Evolutionary conservation across 1,140 invertebrate species (phyloP).

Genomic region (Drusus annulatus): DNA sequence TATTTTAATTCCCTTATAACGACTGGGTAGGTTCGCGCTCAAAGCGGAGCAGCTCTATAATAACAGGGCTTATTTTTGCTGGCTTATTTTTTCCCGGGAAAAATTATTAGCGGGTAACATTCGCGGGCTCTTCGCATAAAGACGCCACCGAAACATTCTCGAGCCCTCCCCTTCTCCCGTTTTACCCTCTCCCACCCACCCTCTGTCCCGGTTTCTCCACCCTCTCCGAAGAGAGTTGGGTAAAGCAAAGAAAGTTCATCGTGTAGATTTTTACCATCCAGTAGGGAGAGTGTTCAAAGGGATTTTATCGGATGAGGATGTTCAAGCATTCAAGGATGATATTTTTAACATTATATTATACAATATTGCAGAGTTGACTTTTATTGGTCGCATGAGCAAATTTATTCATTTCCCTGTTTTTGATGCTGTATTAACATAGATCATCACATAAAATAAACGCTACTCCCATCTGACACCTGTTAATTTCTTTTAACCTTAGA

Average conservation of each 20-base stretch:
- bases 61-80: constrained; percentile 36
- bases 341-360: neutral
- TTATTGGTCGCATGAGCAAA: too few relatives aligned
- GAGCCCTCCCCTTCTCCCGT: neutral
- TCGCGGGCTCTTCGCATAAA: constrained; percentile 37
- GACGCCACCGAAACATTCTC: constrained; percentile 19
- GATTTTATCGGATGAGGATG: constrained; percentile 26
- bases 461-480: too few relatives aligned
- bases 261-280: constrained; percentile 47
- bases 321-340: constrained; percentile 1
- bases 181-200: neutral
- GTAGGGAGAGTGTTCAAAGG: constrained; percentile 37
- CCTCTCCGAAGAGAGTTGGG: neutral
- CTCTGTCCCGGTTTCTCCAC: neutral
- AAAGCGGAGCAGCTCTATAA: constrained; percentile 31
- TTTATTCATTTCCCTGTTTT: too few relatives aligned
- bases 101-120: constrained; percentile 49
- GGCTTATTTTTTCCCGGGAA: constrained; percentile 41
- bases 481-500: too few relatives aligned
- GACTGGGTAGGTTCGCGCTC: constrained; percentile 36
- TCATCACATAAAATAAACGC: too few relatives aligned
- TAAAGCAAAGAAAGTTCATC: constrained; percentile 47
- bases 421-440: too few relatives aligned
- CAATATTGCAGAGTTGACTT: too few relatives aligned
- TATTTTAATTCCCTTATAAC: constrained; percentile 49